Conservation (phyloP, 2,113 vertebrate genomes). For the Plecturocebus donacophilus region DNA sequence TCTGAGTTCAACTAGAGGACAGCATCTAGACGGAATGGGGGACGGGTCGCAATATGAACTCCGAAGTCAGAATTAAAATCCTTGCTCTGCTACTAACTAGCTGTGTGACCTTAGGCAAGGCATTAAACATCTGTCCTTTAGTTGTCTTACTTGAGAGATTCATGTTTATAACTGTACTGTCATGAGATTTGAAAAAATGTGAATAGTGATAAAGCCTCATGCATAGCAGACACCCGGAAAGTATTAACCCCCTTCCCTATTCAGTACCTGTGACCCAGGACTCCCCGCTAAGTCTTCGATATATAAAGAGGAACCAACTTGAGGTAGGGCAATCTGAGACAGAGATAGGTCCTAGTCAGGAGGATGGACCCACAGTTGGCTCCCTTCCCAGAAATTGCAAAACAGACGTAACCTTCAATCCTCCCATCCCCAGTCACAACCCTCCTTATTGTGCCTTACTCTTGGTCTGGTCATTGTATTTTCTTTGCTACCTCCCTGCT, state of each 20-base stretch:
- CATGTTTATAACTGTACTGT: neutral
- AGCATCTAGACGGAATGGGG: neutral
- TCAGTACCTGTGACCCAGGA: constrained; percentile 47
- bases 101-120: neutral
- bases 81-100: neutral
- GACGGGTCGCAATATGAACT: fast-evolving
- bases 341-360: constrained; percentile 29
- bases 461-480: neutral
- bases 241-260: constrained; percentile 13
- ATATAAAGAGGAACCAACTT: constrained; percentile 31
- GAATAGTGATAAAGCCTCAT: neutral
- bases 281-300: constrained; percentile 39
- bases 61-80: neutral
- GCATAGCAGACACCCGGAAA: neutral
- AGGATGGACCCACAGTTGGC: neutral
- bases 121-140: neutral
- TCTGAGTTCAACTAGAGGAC: neutral
- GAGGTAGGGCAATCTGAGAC: constrained; percentile 50
- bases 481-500: neutral
- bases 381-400: constrained; percentile 15
- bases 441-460: neutral
- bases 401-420: neutral
- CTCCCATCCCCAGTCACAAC: neutral
- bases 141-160: neutral
- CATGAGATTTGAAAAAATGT: neutral